Conservation (phyloP, 2,113 vertebrate species). For the Regulus satrapa region DNA sequence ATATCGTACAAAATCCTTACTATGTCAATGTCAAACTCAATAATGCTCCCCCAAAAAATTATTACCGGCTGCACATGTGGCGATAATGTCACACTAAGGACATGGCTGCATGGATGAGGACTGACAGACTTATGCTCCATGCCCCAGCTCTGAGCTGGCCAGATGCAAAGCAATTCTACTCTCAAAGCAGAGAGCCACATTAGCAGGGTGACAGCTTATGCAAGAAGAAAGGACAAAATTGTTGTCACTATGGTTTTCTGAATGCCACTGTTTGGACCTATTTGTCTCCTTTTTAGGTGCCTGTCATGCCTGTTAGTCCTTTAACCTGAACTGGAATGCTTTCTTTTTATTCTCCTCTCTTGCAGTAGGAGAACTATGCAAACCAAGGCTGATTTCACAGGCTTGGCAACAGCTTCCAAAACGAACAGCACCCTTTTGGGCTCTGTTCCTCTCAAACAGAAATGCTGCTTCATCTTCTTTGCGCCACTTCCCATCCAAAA, state of each 20-base stretch:
- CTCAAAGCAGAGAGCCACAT: neutral
- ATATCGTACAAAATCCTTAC: neutral
- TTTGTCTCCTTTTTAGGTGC: neutral
- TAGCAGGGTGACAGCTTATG: neutral
- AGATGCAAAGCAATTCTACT: neutral
- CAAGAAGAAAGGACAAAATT: neutral
- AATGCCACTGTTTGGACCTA: neutral
- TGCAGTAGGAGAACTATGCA: neutral
- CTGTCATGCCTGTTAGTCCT: neutral
- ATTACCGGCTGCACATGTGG: neutral
- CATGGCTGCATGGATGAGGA: neutral
- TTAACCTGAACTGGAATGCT: neutral
- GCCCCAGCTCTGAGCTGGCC: neutral
- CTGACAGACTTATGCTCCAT: neutral
- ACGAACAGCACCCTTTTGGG: neutral
- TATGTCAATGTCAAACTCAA: neutral
- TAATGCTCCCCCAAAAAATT: neutral
- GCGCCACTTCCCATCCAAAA: constrained; percentile 16
- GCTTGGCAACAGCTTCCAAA: constrained; percentile 2
- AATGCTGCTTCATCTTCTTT: constrained; percentile 50
- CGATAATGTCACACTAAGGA: neutral
- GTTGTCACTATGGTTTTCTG: neutral
- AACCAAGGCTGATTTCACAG: neutral
- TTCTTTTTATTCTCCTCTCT: neutral
- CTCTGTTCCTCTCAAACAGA: neutral